phyloP scores from a whole-genome alignment of 2,797 vertebrate species.

The Benthosema pterotum region DNA sequence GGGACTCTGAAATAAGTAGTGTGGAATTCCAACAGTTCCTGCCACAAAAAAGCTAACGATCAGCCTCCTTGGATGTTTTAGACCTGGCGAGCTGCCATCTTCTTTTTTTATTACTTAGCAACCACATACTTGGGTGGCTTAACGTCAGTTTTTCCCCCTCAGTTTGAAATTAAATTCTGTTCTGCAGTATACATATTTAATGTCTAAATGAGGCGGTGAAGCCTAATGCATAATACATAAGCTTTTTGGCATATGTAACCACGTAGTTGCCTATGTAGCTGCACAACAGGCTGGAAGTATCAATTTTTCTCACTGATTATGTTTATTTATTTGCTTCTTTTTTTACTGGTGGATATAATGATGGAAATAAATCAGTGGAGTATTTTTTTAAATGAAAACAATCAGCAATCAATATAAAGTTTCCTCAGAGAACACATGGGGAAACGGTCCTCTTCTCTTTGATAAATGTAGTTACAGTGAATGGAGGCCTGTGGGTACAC shows the following conservation, averaged over 20 bases:
- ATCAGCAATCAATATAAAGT: slow-evolving; percentile 56
- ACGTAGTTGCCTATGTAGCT: slow-evolving; percentile 50
- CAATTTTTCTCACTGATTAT: slow-evolving; percentile 28
- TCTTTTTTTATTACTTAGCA: slow-evolving; percentile 33
- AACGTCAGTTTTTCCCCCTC: slow-evolving; percentile 46
- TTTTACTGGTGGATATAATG: slow-evolving; percentile 24
- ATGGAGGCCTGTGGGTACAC: slow-evolving; percentile 55
- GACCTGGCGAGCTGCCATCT: slow-evolving; percentile 39
- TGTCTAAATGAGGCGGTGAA: slow-evolving; percentile 68
- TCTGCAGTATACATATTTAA: slow-evolving; percentile 67
- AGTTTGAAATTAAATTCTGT: slow-evolving; percentile 50
- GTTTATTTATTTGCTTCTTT: too few relatives aligned
- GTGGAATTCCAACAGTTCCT: slow-evolving; percentile 73
- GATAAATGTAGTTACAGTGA: slow-evolving; percentile 67
- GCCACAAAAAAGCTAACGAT: slow-evolving; percentile 50
- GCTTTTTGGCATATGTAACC: slow-evolving; percentile 54
- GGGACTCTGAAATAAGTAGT: slow-evolving; percentile 74
- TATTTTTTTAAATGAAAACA: slow-evolving; percentile 58
- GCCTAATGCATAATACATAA: slow-evolving; percentile 69
- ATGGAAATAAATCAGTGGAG: slow-evolving; percentile 37
- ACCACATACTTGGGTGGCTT: slow-evolving; percentile 50
- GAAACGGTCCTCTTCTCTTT: slow-evolving; percentile 56
- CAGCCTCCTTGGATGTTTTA: slow-evolving; percentile 61
- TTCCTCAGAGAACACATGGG: slow-evolving; percentile 51
- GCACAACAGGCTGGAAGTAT: slow-evolving; percentile 39